A percentile compares a stretch with the other conserved stretches of the same genome.
Evolutionary conservation across 2,888 invertebrate species (phyloP).

Genomic region (Ecdyonurus torrentis): DNA sequence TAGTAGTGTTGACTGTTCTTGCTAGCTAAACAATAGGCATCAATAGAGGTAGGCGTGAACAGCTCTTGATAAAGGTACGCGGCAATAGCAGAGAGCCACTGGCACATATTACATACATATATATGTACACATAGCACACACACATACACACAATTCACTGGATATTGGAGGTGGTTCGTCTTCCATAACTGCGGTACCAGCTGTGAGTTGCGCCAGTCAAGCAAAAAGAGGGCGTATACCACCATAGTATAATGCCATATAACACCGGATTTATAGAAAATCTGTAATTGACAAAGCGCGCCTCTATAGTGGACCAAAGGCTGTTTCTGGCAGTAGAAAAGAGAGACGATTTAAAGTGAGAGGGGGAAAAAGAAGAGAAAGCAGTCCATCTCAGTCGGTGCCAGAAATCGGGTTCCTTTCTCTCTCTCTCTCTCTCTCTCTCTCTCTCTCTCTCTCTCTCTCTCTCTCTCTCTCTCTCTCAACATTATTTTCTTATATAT

Average conservation of each 20-base stretch:
- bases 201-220: background rate
- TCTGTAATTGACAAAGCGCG: background rate
- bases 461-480: too few species aligned
- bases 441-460: too few species aligned
- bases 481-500: too few species aligned
- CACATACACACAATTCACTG: too few species aligned
- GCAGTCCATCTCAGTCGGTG: slow-evolving; percentile 1
- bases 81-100: too few species aligned
- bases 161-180: background rate
- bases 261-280: background rate
- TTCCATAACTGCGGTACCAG: background rate
- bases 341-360: background rate
- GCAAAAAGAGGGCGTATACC: background rate
- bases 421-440: too few species aligned
- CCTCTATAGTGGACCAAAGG: background rate
- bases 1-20: too few species aligned
- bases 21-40: background rate
- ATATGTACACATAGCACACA: too few species aligned
- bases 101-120: too few species aligned
- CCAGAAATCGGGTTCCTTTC: background rate
- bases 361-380: background rate
- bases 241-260: too few species aligned
- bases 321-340: background rate
- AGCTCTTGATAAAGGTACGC: background rate
- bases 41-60: background rate